Evolutionary conservation across 1,140 invertebrate species (phyloP).

Genomic region (Ips typographus): DNA sequence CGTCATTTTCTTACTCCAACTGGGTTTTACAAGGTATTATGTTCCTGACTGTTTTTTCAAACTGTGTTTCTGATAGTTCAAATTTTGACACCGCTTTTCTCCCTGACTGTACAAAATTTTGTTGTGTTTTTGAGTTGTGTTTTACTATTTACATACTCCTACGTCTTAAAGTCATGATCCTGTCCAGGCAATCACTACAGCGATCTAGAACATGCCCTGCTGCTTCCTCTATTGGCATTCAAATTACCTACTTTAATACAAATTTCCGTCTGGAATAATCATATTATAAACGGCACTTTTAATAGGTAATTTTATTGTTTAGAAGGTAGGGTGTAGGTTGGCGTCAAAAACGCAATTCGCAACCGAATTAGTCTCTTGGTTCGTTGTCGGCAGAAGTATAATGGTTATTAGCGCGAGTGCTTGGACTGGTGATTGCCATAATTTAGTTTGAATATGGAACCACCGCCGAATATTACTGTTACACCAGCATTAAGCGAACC

Average conservation of each 20-base stretch:
- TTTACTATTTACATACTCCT: not conserved
- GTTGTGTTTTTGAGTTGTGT: too few species aligned
- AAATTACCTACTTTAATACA: conserved; percentile 29
- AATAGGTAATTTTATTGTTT: conserved; percentile 34
- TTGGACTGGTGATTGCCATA: not conserved
- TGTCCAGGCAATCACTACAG: not conserved
- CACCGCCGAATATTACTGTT: conserved; percentile 21
- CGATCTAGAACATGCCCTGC: conserved; percentile 23
- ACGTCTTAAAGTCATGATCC: not conserved
- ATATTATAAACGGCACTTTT: conserved; percentile 32
- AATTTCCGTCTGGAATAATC: conserved; percentile 31
- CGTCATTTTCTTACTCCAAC: too few species aligned
- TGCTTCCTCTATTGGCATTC: conserved; percentile 29
- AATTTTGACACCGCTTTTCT: too few species aligned
- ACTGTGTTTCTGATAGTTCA: too few species aligned
- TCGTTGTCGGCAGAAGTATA: conserved; percentile 12
- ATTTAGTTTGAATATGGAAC: not conserved
- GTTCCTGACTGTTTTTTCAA: too few species aligned
- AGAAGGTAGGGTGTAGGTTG: conserved; percentile 33
- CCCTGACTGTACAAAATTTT: too few species aligned
- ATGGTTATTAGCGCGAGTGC: conserved; percentile 11
- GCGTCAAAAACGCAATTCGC: conserved; percentile 13
- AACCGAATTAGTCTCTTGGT: conserved; percentile 7
- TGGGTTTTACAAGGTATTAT: too few species aligned
- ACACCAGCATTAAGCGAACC: not conserved